These are phyloP conservation scores for Aphrophora alni DNA, from an alignment of 2,888 invertebrate species.

Conservation along the genomic window DNA sequence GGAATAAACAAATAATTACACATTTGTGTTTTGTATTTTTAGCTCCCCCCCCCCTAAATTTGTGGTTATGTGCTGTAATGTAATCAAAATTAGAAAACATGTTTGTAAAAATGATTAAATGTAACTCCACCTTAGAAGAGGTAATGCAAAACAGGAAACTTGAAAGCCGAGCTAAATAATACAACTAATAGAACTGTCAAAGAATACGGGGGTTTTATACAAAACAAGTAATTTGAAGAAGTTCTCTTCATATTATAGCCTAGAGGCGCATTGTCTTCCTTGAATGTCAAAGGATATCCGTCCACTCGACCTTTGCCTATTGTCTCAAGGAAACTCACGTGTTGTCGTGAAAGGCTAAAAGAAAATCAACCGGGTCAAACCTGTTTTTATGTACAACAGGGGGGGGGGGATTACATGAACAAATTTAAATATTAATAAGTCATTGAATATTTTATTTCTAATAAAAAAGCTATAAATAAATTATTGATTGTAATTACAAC, in stretches of 20 bases:
- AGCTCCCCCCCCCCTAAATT: too few relatives aligned
- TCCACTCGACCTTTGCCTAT: neutral
- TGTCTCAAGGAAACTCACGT: neutral
- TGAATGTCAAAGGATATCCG: neutral
- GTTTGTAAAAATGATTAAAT: too few relatives aligned
- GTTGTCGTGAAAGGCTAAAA: neutral
- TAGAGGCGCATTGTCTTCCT: neutral
- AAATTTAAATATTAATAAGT: neutral
- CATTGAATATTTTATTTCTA: neutral
- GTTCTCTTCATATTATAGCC: neutral
- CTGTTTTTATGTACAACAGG: neutral
- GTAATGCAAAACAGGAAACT: neutral
- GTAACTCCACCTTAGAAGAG: too few relatives aligned
- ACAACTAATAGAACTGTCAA: neutral
- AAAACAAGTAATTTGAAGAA: neutral
- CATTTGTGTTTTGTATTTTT: too few relatives aligned
- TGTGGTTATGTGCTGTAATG: too few relatives aligned
- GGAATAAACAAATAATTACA: too few relatives aligned
- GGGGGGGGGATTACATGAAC: neutral
- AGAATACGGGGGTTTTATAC: neutral
- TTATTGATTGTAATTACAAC: neutral
- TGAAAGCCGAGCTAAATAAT: neutral
- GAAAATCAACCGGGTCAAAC: neutral
- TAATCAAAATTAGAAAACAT: too few relatives aligned
- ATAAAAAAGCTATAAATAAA: neutral